Evolutionary conservation across 53 echinoderm and acorn worm species (phyloP).

Genomic region (Holothuria leucospilota): DNA sequence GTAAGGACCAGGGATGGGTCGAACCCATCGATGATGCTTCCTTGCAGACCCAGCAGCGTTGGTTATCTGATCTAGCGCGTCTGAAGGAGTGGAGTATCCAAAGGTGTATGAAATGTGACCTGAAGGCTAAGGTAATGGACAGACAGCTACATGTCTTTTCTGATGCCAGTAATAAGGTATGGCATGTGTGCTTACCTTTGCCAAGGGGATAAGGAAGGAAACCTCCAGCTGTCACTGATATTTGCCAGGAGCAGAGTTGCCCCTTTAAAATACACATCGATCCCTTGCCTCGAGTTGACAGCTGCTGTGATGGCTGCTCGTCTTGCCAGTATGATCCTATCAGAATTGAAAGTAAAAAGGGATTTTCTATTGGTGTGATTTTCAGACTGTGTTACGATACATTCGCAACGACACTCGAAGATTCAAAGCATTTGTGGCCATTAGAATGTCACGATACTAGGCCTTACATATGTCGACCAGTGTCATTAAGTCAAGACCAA

Average conservation of each 20-base stretch:
- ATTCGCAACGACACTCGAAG: too few species aligned
- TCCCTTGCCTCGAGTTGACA: slow-evolving; percentile 32
- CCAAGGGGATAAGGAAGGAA: slow-evolving; percentile 19
- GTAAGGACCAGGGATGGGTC: slow-evolving; percentile 18
- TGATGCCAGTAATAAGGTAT: slow-evolving; percentile 34
- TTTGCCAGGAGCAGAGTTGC: slow-evolving; percentile 38
- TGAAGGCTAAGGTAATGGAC: too few species aligned
- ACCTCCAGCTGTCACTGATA: slow-evolving; percentile 26
- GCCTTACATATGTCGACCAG: slow-evolving; percentile 5
- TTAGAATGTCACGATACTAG: slow-evolving; percentile 22
- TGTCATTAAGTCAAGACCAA: slow-evolving; percentile 18
- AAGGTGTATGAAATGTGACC: too few species aligned
- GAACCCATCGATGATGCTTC: too few species aligned
- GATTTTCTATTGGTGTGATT: too few species aligned
- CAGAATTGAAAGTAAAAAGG: too few species aligned
- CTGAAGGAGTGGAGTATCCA: slow-evolving; percentile 27
- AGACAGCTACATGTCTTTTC: too few species aligned
- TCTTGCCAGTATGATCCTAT: too few species aligned
- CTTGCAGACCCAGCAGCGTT: too few species aligned
- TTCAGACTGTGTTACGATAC: too few species aligned
- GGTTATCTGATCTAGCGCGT: too few species aligned
- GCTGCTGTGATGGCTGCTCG: slow-evolving; percentile 47
- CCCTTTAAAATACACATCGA: neutral
- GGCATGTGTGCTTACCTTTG: slow-evolving; percentile 37
- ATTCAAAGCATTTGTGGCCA: too few species aligned